A percentile compares a stretch with the other conserved stretches of the same genome.
Conservation (phyloP, 2,113 vertebrate genomes). For the Pionites leucogaster region DNA sequence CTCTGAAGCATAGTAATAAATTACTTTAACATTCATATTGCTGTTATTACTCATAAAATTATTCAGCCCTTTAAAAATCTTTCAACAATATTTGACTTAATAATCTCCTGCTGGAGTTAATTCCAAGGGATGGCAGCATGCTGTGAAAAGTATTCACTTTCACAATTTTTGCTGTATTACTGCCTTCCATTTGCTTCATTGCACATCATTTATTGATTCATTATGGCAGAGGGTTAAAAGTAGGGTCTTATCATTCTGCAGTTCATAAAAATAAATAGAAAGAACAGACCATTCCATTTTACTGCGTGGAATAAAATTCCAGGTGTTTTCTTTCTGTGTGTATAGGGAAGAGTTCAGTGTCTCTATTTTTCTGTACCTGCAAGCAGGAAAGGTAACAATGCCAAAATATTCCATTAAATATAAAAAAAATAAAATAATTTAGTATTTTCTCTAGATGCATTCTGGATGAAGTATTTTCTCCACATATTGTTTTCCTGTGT, state of each 20-base stretch:
- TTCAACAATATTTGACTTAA: slow-evolving; percentile 44
- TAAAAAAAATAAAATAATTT: neutral
- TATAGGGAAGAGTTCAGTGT: neutral
- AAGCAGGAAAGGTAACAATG: neutral
- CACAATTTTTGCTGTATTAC: slow-evolving; percentile 6
- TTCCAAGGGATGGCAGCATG: slow-evolving; percentile 12
- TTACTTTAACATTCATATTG: slow-evolving; percentile 36
- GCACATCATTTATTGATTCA: slow-evolving; percentile 14
- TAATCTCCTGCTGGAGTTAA: slow-evolving; percentile 60
- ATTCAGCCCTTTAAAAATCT: slow-evolving; percentile 52
- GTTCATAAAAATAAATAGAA: slow-evolving; percentile 21
- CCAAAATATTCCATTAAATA: neutral
- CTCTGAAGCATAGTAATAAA: slow-evolving; percentile 20
- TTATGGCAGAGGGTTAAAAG: slow-evolving; percentile 35
- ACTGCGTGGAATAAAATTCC: neutral
- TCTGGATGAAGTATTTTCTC: neutral
- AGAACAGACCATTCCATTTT: neutral
- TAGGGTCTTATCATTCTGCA: neutral
- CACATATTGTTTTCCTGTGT: neutral
- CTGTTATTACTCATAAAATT: slow-evolving; percentile 54
- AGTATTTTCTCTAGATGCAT: neutral
- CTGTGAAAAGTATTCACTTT: slow-evolving; percentile 45
- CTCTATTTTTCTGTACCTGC: neutral
- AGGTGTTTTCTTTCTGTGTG: neutral
- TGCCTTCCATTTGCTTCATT: neutral